Base-by-base conservation (phyloP, 2,888 invertebrate genomes). In the Tenthredo mesomela region DNA sequence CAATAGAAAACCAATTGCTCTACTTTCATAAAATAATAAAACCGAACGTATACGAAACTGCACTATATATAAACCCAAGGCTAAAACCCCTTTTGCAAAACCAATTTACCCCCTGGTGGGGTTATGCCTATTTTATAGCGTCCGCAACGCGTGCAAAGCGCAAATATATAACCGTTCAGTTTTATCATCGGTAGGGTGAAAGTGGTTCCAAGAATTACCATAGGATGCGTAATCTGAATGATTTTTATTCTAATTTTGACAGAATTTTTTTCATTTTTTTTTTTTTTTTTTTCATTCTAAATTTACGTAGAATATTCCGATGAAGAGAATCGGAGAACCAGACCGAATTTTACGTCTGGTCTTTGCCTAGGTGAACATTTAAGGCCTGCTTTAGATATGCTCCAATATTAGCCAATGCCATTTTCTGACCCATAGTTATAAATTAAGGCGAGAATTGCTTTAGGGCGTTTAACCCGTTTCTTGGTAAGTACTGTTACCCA, bases 21-120 rank as follows among this genome's bases (percentile, higher is more conserved):
- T 88, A 90, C 88, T 91, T 91, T 89, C 88, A 90, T 89, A 89
- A 89, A 91, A 91, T 90, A 90, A 91, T 90, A 90, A 91, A 91
- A 87, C 84, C 83, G 29, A n/a, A 61, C 61, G 6, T 50, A 2
- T 50, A n/a, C 33, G 4, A 25, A 2, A 58, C 15, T 6, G 29
- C 33, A 33, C 3, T 7, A 37, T 50, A 21, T 33, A 33, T 3
- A 7, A 77, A 15, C 84, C 83, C 88, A 89, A 90, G 89, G 89
- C 87, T 88, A 87, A 89, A 90, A 87, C 91, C 91, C 89, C 90
- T 91, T 89, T 85, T 84, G 73, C 84, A 88, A 89, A 87, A 88
- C 84, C 85, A 86, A 82, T 89, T 88, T 86, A 47, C 85, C 10
- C 80, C 77, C 77, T 33, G 77, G 54, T 50, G 54, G 54, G 50